phyloP scores from a whole-genome alignment of 2,113 vertebrate species.

The Etheostoma spectabile region DNA sequence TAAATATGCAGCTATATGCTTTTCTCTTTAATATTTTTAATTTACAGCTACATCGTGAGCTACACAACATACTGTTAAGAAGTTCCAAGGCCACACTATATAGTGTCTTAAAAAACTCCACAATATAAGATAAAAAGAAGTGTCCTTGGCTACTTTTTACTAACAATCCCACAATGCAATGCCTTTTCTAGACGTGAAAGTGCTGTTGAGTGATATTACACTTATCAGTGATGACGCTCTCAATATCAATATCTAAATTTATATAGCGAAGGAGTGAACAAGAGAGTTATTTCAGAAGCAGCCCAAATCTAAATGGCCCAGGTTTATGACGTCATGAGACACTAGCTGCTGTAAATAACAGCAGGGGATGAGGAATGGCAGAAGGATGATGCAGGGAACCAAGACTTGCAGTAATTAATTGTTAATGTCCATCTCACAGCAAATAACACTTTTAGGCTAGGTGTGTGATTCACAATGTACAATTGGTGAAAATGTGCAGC shows the following conservation, averaged over 20 bases:
- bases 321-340: conserved; percentile 27
- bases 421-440: neutral
- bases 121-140: neutral
- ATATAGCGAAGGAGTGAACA: neutral
- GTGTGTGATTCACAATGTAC: neutral
- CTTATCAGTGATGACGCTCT: neutral
- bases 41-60: neutral
- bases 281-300: neutral
- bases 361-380: neutral
- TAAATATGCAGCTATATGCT: neutral
- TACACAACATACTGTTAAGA: neutral
- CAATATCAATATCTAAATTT: neutral
- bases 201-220: neutral
- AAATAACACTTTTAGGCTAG: conserved; percentile 9
- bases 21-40: neutral
- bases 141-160: neutral
- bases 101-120: no score
- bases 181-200: neutral
- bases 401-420: neutral
- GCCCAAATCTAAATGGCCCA: neutral
- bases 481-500: conserved; percentile 8
- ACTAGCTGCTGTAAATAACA: conserved; percentile 26
- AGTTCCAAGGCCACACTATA: neutral
- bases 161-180: neutral
- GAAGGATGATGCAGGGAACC: neutral